Base-by-base conservation (phyloP, 64 coral and sea anemone species). In the Montipora foliosa region DNA sequence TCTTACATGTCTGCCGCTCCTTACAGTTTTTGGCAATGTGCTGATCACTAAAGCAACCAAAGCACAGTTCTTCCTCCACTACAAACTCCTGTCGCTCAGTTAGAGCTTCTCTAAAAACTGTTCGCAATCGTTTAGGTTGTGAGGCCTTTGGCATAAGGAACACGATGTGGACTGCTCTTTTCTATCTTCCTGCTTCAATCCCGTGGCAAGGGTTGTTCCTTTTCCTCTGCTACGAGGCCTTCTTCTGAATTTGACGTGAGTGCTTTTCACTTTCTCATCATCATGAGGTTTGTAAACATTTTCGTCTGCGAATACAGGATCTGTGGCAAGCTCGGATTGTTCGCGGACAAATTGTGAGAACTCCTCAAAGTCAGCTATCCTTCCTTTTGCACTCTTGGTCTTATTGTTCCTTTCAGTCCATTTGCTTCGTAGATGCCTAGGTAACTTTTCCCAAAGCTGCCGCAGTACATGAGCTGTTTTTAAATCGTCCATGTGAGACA, bases 1-100 rank as follows among this genome's bases (percentile, higher is more conserved):
- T 90, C 25, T 90, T 87, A 16, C 95, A 96, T 8, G 73, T 72
- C 45, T 72, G 68, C 67, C 73, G 86, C 52, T 76, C 13, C 49
- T 79, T 96, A 47, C 87, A 93, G 19, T 73, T 45, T 50, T 83
- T 96, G 5, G 87, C 77, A 37, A 86, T 77, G 67, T 96, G 91
- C 71, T 70, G 64, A 17, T 46, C 45, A 24, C 59, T 75, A 49
- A 74, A 66, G 60, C 91, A 93, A 49, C 37, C 14, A 59, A 62
- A 92, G 60, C 91, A 92, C 37, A 85, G 68, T 76, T 70, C 64
- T 45, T 94, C 89, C 29, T 88, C 86, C 19, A 74, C 53, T 3
- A 94, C 19, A 17, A 94, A 89, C 52, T 55, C 52, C 52, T 17
- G 74, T 67, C 87, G 67, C 5, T 90, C 93, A 71, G 14, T 55